phyloP scores from a whole-genome alignment of 2,113 vertebrate species.

The Lagenorhynchus albirostris region DNA sequence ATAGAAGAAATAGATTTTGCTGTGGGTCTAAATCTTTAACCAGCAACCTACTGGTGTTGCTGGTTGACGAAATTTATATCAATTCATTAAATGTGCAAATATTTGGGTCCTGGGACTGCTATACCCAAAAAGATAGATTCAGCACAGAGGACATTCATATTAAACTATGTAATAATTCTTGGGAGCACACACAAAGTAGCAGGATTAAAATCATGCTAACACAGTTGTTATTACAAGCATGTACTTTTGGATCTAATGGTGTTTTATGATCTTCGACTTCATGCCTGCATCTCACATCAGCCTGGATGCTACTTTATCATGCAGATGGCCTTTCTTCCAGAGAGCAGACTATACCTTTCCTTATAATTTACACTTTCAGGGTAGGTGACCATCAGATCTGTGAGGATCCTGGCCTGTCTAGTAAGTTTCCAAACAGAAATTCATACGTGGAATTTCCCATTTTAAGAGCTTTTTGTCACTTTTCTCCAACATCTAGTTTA shows the following conservation, averaged over 20 bases:
- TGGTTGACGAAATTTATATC: conserved; percentile 24
- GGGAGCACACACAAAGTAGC: neutral
- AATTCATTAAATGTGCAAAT: conserved; percentile 43
- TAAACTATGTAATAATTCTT: conserved; percentile 1
- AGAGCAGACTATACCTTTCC: neutral
- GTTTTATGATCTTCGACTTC: conserved; percentile 33
- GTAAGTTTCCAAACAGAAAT: conserved; percentile 39
- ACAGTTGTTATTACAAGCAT: neutral
- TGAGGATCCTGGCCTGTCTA: neutral
- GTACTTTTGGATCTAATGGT: neutral
- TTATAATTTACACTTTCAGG: neutral
- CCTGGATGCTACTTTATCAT: neutral
- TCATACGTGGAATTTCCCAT: neutral
- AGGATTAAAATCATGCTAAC: conserved; percentile 27
- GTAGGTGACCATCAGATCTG: neutral
- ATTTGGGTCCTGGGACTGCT: neutral
- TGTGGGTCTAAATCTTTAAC: neutral
- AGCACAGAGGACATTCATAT: neutral
- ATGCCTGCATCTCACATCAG: neutral
- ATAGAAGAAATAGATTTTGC: conserved; percentile 23
- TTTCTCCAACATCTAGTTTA: conserved; percentile 12
- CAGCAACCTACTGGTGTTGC: neutral
- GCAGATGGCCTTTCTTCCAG: neutral
- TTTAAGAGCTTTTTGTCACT: neutral
- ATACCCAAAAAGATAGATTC: neutral